Percentiles rank a stretch among this genome's conserved stretches.
phyloP scores from a whole-genome alignment of 2,888 invertebrate species.

The Encarsia formosa region DNA sequence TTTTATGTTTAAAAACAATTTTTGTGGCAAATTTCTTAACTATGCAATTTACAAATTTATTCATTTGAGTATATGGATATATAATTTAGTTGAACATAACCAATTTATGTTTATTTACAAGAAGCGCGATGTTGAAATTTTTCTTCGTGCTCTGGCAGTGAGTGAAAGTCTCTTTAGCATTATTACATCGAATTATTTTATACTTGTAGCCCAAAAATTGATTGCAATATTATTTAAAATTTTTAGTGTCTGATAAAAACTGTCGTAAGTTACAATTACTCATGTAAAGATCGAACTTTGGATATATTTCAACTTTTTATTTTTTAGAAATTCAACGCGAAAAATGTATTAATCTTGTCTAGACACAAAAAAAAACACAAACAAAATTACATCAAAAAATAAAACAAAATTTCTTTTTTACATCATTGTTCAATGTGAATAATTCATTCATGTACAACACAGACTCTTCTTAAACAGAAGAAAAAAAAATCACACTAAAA shows the following conservation, averaged over 20 bases:
- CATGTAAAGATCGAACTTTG: conserved; percentile 22
- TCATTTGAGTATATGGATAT: too few species aligned
- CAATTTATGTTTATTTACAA: conserved; percentile 20
- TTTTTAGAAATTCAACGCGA: conserved; percentile 9
- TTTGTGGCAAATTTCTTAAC: too few species aligned
- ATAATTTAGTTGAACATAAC: too few species aligned
- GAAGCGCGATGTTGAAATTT: conserved; percentile 13
- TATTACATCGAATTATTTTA: conserved; percentile 2
- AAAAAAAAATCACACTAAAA: conserved; percentile 20
- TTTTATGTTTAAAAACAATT: too few species aligned
- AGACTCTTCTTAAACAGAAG: too few species aligned
- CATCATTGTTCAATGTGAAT: conserved; percentile 9
- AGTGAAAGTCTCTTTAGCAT: conserved; percentile 11
- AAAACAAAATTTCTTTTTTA: conserved; percentile 8
- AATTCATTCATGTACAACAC: too few species aligned
- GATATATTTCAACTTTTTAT: conserved; percentile 13
- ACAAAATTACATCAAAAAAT: neutral
- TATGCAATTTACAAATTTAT: too few species aligned
- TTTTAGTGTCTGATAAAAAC: neutral
- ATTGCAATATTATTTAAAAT: conserved; percentile 4
- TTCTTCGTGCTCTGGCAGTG: conserved; percentile 19
- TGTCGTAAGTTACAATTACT: too few species aligned
- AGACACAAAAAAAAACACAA: neutral
- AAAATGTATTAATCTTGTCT: neutral
- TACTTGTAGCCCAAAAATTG: conserved; percentile 9